These are phyloP conservation scores for Limenitis camilla DNA, from an alignment of 2,888 invertebrate species.

Conservation along the genomic window DNA sequence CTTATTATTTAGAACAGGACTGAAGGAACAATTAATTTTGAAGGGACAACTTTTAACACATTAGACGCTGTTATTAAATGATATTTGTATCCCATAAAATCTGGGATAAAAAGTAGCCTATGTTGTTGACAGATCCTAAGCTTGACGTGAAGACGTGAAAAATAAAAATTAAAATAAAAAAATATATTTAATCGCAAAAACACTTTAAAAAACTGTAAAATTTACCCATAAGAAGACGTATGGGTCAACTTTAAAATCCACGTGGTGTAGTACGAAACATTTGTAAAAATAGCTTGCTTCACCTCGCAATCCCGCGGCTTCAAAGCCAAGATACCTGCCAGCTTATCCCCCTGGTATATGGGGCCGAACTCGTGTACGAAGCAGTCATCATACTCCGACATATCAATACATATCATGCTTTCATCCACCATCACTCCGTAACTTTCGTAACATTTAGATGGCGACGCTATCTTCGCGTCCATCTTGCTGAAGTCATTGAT, in stretches of 20 bases:
- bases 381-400: slow-evolving; percentile 48
- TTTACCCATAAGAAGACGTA: slow-evolving; percentile 24
- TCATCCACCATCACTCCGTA: slow-evolving; percentile 44
- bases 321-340: slow-evolving; percentile 47
- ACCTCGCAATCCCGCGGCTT: slow-evolving; percentile 49
- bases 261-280: slow-evolving; percentile 33
- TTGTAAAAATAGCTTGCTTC: slow-evolving; percentile 35
- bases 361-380: slow-evolving; percentile 62
- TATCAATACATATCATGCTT: slow-evolving; percentile 49
- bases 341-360: slow-evolving; percentile 40
- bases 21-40: too few relatives aligned
- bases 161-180: not conserved
- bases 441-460: slow-evolving; percentile 39
- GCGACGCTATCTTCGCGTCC: slow-evolving; percentile 30
- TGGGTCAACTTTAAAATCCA: slow-evolving; percentile 35
- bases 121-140: too few relatives aligned
- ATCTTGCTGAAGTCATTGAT: slow-evolving; percentile 52
- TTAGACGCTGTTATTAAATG: too few relatives aligned
- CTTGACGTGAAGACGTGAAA: too few relatives aligned
- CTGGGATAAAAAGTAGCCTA: too few relatives aligned
- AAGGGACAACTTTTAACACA: too few relatives aligned
- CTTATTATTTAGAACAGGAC: too few relatives aligned
- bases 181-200: not conserved
- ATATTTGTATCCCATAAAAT: too few relatives aligned
- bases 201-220: not conserved